Evolutionary conservation across 2,888 invertebrate genomes (phyloP), one percentile per base, ranked within the genome.

Genomic region (Cylindroiulus punctatus): DNA sequence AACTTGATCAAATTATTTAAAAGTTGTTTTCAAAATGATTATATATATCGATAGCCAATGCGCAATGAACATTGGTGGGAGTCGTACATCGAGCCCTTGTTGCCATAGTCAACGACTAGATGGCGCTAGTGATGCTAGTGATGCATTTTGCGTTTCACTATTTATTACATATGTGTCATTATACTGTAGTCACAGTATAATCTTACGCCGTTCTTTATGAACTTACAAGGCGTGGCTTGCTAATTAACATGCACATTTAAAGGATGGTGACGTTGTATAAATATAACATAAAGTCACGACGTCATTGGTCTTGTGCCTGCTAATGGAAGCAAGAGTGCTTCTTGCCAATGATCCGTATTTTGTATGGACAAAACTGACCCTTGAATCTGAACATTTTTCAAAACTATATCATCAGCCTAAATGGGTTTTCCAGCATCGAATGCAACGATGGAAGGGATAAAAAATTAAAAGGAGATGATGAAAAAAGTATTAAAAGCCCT

Each of bases 401-500:
- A 19, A 22, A 22, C 8, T 8, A n/a, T 4, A n/a, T 22, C 8
- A 19, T 57, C 57, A 57, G n/a, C 57, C n/a, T 57, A 57, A 57
- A 57, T n/a, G 57, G 57, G 57, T 57, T 57, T 14, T n/a, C 14
- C n/a, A 2, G n/a, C 57, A 14, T 14, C 19, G n/a, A n/a, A 57
- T 57, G 57, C 2, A 57, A n/a, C 0, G 57, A 14, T 4, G 1
- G 8, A n/a, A 19, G 22, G 22, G n/a, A 22, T 2, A 57, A 57
- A 57, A 57, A n/a, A 5, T 5, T n/a, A 22, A n/a, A 57, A 57
- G n/a, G 14, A 57, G n/a, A 57, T 19, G 57, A 57, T 57, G 57
- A 57, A 57, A 57, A 57, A 57, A n/a, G 22, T 57, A 57, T n/a
- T 19, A 57, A 57, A 57, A 57, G 57, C 57, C n/a, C 57, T n/a